phyloP scores from a whole-genome alignment of 1,140 invertebrate species.

The Mactra quadrangularis region DNA sequence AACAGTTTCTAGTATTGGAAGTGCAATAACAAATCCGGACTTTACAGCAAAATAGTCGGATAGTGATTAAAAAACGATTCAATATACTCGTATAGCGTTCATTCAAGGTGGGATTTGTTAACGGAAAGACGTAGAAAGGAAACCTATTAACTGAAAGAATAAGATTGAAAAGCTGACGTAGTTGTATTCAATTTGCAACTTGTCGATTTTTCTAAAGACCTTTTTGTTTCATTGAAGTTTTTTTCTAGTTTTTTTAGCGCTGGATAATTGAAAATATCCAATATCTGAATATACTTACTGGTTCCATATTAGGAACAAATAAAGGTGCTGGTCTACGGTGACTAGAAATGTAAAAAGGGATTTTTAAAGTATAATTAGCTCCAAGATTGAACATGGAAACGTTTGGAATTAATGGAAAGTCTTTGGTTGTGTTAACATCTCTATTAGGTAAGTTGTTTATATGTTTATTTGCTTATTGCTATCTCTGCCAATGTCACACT shows the following conservation, averaged over 20 bases:
- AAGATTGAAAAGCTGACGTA: no score
- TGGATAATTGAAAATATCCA: no score
- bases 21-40: not conserved
- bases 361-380: not conserved
- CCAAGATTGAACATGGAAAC: conserved; percentile 26
- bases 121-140: not conserved
- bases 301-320: not conserved
- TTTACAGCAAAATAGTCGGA: not conserved
- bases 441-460: not conserved
- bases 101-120: not conserved
- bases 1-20: not conserved
- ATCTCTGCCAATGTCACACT: no score
- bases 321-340: not conserved
- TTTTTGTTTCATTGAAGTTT: no score
- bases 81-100: not conserved
- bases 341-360: conserved; percentile 3
- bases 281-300: no score
- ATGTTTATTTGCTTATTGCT: no score
- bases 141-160: not conserved
- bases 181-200: no score
- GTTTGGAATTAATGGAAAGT: not conserved
- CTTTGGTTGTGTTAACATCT: not conserved
- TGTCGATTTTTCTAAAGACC: no score
- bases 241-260: no score
- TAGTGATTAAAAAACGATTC: not conserved